Base-by-base conservation (phyloP, 1,140 invertebrate genomes). In the Pantala flavescens region DNA sequence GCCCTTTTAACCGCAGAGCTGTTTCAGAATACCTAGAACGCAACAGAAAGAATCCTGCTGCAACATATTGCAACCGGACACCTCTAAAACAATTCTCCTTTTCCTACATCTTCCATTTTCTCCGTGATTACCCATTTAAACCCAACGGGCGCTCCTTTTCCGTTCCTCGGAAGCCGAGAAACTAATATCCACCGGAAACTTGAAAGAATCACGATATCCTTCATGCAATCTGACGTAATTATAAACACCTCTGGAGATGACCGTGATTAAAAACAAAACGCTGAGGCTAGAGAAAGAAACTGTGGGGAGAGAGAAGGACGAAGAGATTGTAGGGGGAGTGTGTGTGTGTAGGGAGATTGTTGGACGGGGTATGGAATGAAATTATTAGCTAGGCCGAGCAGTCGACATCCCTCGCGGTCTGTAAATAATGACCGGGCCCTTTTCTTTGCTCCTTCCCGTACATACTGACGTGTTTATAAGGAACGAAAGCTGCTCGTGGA, bases 401-500 rank as follows among this genome's bases (percentile, higher is more conserved):
- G 3, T 63, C 49, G 49, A 63, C 49, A 63, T 63, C 49, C 49
- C 49, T 63, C 49, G n/a, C 49, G n/a, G 49, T 63, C 49, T 16
- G 49, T 63, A 63, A 63, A 63, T 63, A 63, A 63, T 63, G 49
- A 63, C 49, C 49, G n/a, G 49, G n/a, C 49, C n/a, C 49, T 63
- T 63, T 63, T 21, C n/a, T 63, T 63, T 19, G 12, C 49, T 21
- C 49, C 49, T 63, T 63, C 49, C 49, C n/a, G 16, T 63, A 63
- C 49, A 63, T 12, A 63, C 49, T 63, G 49, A 63, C 49, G 49
- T 63, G 49, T 63, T 63, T 63, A 63, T 63, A 63, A 63, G 49
- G 49, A 21, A 63, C n/a, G 49, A 63, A 63, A 63, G 16, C 49
- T 63, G 49, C 3, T 21, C 49, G 49, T 12, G 49, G 49, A 63